Percentiles rank a stretch among this genome's conserved stretches.
phyloP scores from a whole-genome alignment of 2,888 invertebrate genomes.

The Xylocampa areola region DNA sequence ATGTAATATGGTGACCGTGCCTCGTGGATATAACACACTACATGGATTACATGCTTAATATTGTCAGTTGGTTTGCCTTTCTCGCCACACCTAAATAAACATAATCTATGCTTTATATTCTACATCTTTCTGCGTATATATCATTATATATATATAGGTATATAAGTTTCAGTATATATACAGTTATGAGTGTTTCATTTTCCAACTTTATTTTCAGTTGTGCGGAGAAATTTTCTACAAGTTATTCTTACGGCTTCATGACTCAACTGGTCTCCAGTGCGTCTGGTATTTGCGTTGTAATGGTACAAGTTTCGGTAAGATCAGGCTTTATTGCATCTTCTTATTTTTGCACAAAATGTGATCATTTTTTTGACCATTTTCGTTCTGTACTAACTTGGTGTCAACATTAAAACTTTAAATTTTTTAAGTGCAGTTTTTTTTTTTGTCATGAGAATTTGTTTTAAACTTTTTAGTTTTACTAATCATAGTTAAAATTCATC shows the following conservation, averaged over 20 bases:
- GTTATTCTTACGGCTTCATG: constrained; percentile 86
- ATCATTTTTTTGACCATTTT: too few relatives aligned
- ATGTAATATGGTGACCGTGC: constrained; percentile 74
- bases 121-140: constrained; percentile 60
- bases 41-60: constrained; percentile 86
- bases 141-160: too few relatives aligned
- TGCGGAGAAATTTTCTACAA: constrained; percentile 80
- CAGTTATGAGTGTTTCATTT: constrained; percentile 29
- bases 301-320: constrained; percentile 88
- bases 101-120: constrained; percentile 79
- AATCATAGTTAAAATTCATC: too few relatives aligned
- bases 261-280: constrained; percentile 85
- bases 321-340: constrained; percentile 45
- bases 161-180: too few relatives aligned
- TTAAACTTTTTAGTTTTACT: too few relatives aligned
- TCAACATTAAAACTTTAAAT: too few relatives aligned
- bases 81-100: constrained; percentile 80
- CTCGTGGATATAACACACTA: constrained; percentile 75
- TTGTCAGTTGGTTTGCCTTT: constrained; percentile 78
- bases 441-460: too few relatives aligned
- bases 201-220: constrained; percentile 73
- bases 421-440: constrained; percentile 23
- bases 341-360: constrained; percentile 52
- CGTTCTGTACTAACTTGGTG: too few relatives aligned
- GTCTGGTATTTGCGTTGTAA: constrained; percentile 87